These are phyloP conservation scores for Meiosimyza decipiens DNA, from an alignment of 2,888 invertebrate species.

Conservation along the genomic window DNA sequence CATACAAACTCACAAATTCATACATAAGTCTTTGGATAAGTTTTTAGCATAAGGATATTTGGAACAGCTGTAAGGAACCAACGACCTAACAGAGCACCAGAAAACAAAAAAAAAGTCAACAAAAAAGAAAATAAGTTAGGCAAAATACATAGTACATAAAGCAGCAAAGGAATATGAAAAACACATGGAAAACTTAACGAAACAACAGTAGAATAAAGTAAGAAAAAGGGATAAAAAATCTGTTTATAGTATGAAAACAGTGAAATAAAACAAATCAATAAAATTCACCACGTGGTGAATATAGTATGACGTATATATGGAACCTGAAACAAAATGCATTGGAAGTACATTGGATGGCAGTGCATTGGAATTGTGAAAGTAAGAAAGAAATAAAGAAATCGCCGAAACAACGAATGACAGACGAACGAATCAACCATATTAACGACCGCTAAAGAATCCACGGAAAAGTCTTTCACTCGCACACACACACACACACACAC, in stretches of 20 bases:
- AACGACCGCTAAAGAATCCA: slow-evolving; percentile 20
- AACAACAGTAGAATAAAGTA: not conserved
- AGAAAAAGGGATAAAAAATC: too few species aligned
- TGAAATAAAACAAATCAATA: not conserved
- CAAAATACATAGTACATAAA: slow-evolving; percentile 5
- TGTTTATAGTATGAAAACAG: not conserved
- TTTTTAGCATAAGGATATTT: slow-evolving; percentile 35
- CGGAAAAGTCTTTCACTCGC: slow-evolving; percentile 17
- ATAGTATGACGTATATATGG: not conserved
- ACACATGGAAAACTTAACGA: slow-evolving; percentile 37
- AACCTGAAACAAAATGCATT: not conserved
- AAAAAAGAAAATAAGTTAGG: slow-evolving; percentile 14
- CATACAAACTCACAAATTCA: not conserved
- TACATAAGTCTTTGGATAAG: slow-evolving; percentile 2
- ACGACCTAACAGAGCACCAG: slow-evolving; percentile 45
- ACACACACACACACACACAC: slow-evolving; percentile 43
- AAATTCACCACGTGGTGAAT: slow-evolving; percentile 40
- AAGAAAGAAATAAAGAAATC: not conserved
- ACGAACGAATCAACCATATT: slow-evolving; percentile 33
- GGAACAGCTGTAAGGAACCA: slow-evolving; percentile 51
- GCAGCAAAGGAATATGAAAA: slow-evolving; percentile 15
- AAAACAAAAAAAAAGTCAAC: not conserved
- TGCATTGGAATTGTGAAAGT: slow-evolving; percentile 10
- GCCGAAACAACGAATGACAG: slow-evolving; percentile 4
- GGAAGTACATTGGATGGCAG: slow-evolving; percentile 16